phyloP scores from a whole-genome alignment of 37 sponge, comb jelly and placozoan species.

The Chondrosia reniformis region DNA sequence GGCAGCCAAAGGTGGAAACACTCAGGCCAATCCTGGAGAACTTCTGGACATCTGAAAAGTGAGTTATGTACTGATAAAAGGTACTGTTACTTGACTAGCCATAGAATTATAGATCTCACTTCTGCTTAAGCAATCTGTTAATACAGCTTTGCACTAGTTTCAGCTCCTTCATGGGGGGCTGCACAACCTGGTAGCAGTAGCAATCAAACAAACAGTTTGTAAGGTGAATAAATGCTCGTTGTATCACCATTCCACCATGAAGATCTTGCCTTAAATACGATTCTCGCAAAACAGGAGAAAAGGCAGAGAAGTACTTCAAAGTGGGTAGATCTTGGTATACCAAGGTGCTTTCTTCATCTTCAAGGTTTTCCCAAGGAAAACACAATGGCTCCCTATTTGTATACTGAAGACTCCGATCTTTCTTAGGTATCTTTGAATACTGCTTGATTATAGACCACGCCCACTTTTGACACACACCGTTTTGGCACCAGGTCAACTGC shows the following conservation, averaged over 20 bases:
- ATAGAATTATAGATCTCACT: neutral
- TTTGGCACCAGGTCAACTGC: too few relatives aligned
- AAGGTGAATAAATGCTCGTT: neutral
- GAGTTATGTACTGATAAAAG: too few relatives aligned
- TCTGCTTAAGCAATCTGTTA: neutral
- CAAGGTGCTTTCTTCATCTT: too few relatives aligned
- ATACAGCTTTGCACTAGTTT: neutral
- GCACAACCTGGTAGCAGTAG: neutral
- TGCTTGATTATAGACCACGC: neutral
- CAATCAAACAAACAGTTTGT: neutral
- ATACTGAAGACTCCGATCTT: too few relatives aligned
- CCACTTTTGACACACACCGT: too few relatives aligned
- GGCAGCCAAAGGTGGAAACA: conserved; percentile 1
- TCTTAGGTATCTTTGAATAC: neutral
- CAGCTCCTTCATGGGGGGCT: neutral
- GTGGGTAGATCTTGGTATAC: neutral
- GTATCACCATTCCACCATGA: neutral
- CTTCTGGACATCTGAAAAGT: neutral
- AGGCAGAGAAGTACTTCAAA: neutral
- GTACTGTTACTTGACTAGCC: too few relatives aligned
- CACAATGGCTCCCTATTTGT: too few relatives aligned
- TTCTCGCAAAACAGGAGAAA: neutral
- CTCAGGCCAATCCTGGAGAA: neutral
- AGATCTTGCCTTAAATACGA: too few relatives aligned
- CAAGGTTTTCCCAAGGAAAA: too few relatives aligned